Percentiles rank a stretch among this genome's conserved stretches.
These are phyloP conservation scores for Nasonia vitripennis DNA, from an alignment of 1,140 invertebrate genomes.

Conservation along the genomic window DNA sequence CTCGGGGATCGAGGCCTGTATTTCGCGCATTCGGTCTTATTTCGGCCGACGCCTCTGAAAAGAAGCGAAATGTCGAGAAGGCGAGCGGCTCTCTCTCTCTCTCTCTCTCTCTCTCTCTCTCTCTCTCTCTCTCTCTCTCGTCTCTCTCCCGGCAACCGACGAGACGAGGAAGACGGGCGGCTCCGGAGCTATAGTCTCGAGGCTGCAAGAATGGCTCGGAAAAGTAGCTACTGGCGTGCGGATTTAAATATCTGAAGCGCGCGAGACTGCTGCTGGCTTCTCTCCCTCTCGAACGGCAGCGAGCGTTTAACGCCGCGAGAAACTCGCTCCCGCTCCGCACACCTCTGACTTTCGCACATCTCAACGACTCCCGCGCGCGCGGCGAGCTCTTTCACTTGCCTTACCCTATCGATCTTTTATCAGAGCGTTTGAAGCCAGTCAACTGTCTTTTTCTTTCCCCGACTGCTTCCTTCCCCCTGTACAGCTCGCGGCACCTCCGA, in stretches of 20 bases:
- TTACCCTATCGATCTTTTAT: conserved; percentile 11
- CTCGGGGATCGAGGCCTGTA: background rate
- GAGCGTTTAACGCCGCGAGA: background rate
- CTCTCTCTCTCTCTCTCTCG: background rate
- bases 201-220: conserved; percentile 30
- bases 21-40: conserved; percentile 8
- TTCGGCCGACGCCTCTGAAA: background rate
- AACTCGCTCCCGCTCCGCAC: background rate
- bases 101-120: background rate
- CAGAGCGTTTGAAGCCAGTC: background rate
- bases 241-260: conserved; percentile 66
- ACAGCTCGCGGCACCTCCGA: no score
- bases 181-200: background rate
- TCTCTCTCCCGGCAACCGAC: background rate
- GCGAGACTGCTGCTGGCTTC: background rate
- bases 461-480: background rate
- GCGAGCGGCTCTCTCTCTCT: background rate
- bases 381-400: background rate
- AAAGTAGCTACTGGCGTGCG: conserved; percentile 51
- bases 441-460: background rate
- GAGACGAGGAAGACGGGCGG: background rate
- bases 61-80: background rate
- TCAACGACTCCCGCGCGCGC: background rate
- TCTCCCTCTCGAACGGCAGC: background rate
- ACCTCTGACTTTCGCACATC: conserved; percentile 7